These are phyloP conservation scores for Microctenopoma stevenorrisi DNA, from an alignment of 2,797 vertebrate species.

Conservation along the genomic window DNA sequence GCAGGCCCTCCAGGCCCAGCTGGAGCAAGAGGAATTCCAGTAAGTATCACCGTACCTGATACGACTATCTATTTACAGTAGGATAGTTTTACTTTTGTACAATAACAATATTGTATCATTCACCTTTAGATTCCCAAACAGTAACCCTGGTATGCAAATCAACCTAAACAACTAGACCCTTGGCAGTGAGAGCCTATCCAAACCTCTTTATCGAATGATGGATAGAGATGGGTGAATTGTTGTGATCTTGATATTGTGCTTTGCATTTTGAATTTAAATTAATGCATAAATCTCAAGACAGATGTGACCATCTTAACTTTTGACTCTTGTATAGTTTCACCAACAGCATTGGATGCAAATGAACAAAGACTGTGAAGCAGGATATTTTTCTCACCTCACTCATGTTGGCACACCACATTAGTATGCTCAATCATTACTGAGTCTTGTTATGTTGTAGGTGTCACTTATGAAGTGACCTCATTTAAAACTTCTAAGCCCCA, in stretches of 20 bases:
- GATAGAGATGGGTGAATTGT: slow-evolving; percentile 14
- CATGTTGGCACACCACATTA: slow-evolving; percentile 1
- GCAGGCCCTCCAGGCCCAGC: slow-evolving; percentile 85
- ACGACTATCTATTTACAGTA: background rate
- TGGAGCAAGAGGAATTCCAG: slow-evolving; percentile 91
- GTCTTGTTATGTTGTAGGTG: slow-evolving; percentile 29
- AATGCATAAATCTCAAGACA: slow-evolving; percentile 12
- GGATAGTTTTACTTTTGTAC: background rate
- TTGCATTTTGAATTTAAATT: slow-evolving; percentile 17
- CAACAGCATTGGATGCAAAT: slow-evolving; percentile 1
- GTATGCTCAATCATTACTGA: slow-evolving; percentile 14
- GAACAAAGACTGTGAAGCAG: background rate
- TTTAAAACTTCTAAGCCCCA: slow-evolving; percentile 33
- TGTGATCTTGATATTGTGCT: slow-evolving; percentile 2
- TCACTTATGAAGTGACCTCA: slow-evolving; percentile 20
- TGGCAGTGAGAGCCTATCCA: slow-evolving; percentile 18
- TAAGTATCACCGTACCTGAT: slow-evolving; percentile 77
- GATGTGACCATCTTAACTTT: slow-evolving; percentile 3
- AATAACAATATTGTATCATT: slow-evolving; percentile 6
- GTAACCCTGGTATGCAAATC: slow-evolving; percentile 35
- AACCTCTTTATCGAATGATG: slow-evolving; percentile 23
- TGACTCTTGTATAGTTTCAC: slow-evolving; percentile 3
- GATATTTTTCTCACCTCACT: slow-evolving; percentile 19
- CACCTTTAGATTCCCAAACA: slow-evolving; percentile 18
- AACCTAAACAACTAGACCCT: slow-evolving; percentile 28